These are phyloP conservation scores for silkworm (Bombyx mori) DNA, from an alignment of 1,140 invertebrate genomes.

Conservation along the genomic window DNA sequence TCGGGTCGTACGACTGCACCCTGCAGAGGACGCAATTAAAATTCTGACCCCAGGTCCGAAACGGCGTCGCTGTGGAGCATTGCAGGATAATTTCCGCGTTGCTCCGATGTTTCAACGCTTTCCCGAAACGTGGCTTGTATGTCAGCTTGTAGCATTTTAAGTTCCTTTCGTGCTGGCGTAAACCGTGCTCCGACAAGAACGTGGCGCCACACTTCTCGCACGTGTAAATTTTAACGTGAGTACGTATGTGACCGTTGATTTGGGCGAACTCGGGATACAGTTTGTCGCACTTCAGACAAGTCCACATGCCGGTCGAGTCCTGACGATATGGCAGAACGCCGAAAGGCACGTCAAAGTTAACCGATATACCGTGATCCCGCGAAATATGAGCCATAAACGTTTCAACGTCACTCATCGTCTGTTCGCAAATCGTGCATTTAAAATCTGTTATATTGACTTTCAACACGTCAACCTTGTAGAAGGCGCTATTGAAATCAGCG, in stretches of 20 bases:
- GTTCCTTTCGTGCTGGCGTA: constrained; percentile 51
- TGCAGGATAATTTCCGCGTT: constrained; percentile 61
- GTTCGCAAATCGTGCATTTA: constrained; percentile 46
- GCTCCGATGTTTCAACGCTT: constrained; percentile 46
- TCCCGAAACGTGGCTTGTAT: constrained; percentile 55
- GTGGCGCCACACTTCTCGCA: constrained; percentile 58
- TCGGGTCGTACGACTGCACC: constrained; percentile 52
- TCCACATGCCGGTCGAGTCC: constrained; percentile 41
- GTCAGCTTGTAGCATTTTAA: constrained; percentile 55
- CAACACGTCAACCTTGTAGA: constrained; percentile 54
- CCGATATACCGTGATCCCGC: constrained; percentile 35
- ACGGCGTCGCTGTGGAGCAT: constrained; percentile 55
- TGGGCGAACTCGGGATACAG: constrained; percentile 48
- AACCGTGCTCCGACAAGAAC: constrained; percentile 51
- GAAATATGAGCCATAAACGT: constrained; percentile 51
- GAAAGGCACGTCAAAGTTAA: constrained; percentile 54
- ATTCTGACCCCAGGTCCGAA: constrained; percentile 57
- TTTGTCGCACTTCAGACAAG: constrained; percentile 56
- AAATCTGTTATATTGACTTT: constrained; percentile 57
- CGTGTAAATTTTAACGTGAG: constrained; percentile 55
- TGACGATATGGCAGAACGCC: constrained; percentile 54
- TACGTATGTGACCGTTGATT: constrained; percentile 52
- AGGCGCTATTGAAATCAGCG: constrained; percentile 52
- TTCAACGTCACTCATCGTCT: constrained; percentile 37
- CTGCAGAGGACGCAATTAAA: constrained; percentile 59